Conservation (phyloP, 2,113 vertebrate species). For the Tragelaphus imberbis region DNA sequence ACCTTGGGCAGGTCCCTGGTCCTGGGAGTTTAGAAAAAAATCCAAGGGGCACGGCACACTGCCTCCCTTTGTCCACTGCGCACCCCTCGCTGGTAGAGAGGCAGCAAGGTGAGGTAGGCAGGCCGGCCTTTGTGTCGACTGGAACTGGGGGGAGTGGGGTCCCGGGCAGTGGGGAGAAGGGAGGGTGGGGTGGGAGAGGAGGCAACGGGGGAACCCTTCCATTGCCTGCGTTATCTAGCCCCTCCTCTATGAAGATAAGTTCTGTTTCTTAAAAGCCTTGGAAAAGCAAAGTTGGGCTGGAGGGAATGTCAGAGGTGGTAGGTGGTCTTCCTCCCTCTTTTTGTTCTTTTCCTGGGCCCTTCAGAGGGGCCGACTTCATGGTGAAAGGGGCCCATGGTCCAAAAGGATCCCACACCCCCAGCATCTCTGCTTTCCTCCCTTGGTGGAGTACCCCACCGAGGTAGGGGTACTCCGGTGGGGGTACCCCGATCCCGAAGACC, state of each 20-base stretch:
- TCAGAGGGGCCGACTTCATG: not conserved
- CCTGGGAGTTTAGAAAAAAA: not conserved
- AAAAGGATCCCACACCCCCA: not conserved
- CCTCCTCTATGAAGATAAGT: not conserved
- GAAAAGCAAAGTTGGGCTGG: not conserved
- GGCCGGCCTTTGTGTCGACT: too few species aligned
- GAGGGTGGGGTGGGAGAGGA: not conserved
- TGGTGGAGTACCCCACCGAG: too few species aligned
- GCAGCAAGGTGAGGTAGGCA: not conserved
- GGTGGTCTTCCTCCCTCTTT: not conserved
- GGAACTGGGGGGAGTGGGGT: not conserved
- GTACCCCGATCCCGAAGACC: not conserved
- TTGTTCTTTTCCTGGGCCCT: not conserved
- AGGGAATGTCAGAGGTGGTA: not conserved
- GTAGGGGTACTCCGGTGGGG: too few species aligned
- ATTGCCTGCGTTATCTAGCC: not conserved
- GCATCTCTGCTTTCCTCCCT: not conserved
- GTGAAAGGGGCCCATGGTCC: not conserved
- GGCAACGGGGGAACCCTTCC: not conserved
- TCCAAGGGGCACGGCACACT: not conserved
- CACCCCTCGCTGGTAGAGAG: accelerated
- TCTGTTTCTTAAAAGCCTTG: not conserved
- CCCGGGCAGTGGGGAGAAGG: not conserved
- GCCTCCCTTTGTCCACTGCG: not conserved
- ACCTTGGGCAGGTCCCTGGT: not conserved